Conservation (phyloP, 2,113 vertebrate genomes). For the Oncorhynchus mykiss region DNA sequence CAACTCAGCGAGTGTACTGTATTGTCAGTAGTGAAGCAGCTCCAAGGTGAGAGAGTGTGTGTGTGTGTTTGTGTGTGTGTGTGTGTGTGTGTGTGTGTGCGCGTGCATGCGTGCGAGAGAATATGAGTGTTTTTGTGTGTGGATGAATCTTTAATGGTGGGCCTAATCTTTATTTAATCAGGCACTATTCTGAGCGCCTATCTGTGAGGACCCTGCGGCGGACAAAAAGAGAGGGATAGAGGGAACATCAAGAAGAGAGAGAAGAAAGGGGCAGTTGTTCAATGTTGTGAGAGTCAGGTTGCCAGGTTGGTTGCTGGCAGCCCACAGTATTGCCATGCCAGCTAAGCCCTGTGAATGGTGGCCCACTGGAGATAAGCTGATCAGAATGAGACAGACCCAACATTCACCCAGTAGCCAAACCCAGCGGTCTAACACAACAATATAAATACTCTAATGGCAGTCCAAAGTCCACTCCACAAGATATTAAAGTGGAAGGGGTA, state of each 20-base stretch:
- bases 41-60: not conserved
- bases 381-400: constrained; percentile 32
- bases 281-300: constrained; percentile 41
- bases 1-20: not conserved
- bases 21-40: not conserved
- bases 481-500: not conserved
- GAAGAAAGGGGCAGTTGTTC: constrained; percentile 44
- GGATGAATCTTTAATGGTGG: constrained; percentile 58
- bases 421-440: constrained; percentile 26
- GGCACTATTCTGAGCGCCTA: constrained; percentile 56
- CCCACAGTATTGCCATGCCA: constrained; percentile 31
- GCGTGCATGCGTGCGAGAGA: constrained; percentile 4
- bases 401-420: constrained; percentile 26
- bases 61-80: not conserved
- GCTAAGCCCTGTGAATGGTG: constrained; percentile 25
- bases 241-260: constrained; percentile 26
- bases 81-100: not conserved
- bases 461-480: not conserved
- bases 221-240: constrained; percentile 4
- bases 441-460: not conserved
- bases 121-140: constrained; percentile 23
- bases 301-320: constrained; percentile 55
- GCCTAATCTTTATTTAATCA: constrained; percentile 73
- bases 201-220: constrained; percentile 30
- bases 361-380: constrained; percentile 2